Evolutionary conservation across 1,140 invertebrate genomes (phyloP), one percentile per base, ranked within the genome.

Genomic region (Palaemon carinicauda): DNA sequence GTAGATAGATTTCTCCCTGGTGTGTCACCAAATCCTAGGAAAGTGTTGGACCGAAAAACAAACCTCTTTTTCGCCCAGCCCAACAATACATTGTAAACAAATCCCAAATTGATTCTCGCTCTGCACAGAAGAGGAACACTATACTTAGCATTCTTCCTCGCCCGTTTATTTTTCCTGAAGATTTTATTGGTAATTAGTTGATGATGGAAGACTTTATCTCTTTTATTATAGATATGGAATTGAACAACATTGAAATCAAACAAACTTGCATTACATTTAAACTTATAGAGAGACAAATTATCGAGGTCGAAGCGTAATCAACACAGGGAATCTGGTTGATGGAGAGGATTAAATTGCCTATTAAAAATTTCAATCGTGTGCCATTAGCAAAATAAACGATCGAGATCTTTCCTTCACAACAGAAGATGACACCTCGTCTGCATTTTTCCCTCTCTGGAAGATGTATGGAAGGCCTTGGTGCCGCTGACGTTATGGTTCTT

Each of bases 341-440:
- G 83, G 83, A 86, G 65, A 73, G 83, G 83, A 86, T 86, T 86
- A 86, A 86, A 86, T 86, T 86, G 83, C 83, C 83, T 86, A 86
- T 86, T 86, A 86, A 86, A 86, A 86, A 80, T 86, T 86, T 86
- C 83, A 86, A 86, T 86, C 80, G 83, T 77, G 54, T 50, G 65
- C 83, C 41, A 86, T 86, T 86, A 86, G 75, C 83, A 86, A 86
- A 86, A 86, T 86, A 86, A 86, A 86, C 83, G 83, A 73, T 86
- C 17, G 60, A 54, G 60, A 80, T 80, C 77, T 77, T 86, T 86
- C 75, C 78, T 65, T 73, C 83, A 79, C 80, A 71, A 86, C 83
- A 80, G 31, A 86, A 86, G 83, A 86, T 69, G 83, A 79, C 83
- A 71, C 54, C 56, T 31, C 51, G 60, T 15, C 83, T 54, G n/a